Conservation (phyloP, 2,113 vertebrate genomes). For the Microcebus jonahi region DNA sequence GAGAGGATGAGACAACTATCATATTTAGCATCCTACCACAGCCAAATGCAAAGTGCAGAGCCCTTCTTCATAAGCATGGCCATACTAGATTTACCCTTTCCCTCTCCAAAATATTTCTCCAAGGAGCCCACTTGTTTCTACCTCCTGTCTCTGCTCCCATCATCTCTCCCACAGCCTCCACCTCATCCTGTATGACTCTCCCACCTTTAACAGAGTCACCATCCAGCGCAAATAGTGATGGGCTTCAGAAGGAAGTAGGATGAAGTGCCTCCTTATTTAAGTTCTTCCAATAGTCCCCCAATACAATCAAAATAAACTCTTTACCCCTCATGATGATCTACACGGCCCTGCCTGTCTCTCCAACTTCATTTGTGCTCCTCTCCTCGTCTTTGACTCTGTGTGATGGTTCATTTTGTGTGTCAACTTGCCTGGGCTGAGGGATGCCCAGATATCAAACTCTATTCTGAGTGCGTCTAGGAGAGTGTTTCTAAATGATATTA, state of each 20-base stretch:
- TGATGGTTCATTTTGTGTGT: background rate
- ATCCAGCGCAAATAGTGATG: background rate
- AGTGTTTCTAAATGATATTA: background rate
- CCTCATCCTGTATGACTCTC: background rate
- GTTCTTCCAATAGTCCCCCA: background rate
- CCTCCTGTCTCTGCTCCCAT: background rate
- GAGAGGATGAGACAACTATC: background rate
- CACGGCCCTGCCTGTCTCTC: background rate
- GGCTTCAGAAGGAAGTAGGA: background rate
- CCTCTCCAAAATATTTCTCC: background rate
- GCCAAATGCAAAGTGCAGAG: background rate
- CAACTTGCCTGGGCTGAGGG: background rate
- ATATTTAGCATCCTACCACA: background rate
- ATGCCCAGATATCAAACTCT: background rate
- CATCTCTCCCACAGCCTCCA: background rate
- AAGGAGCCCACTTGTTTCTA: background rate
- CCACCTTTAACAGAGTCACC: background rate
- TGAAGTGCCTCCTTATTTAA: background rate
- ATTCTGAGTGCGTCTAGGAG: background rate
- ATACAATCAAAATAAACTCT: background rate
- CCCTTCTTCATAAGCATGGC: background rate
- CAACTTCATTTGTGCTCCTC: background rate
- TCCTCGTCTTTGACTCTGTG: background rate
- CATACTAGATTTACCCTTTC: background rate
- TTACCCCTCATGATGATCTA: background rate